Evolutionary conservation across 1,140 invertebrate species (phyloP), one percentile per base, ranked within the genome.

Genomic region (Piezodorus guildinii): DNA sequence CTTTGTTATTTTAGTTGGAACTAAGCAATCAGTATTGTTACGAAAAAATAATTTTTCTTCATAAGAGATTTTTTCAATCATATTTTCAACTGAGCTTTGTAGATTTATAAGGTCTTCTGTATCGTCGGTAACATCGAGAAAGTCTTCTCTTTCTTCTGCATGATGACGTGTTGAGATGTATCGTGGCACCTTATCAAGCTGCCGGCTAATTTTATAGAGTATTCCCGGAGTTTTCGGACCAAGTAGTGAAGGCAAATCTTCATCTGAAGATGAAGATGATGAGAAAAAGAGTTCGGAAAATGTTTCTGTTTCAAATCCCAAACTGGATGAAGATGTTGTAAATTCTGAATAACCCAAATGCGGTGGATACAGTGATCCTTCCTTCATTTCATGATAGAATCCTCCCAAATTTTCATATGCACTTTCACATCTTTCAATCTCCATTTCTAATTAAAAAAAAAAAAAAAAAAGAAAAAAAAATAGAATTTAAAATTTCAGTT

Each of bases 211-310:
- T 60, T 68, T 56, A 62, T 69, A 69, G 8, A 69, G 43, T 52
- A 69, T 69, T 12, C 65, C 65, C 21, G 45, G 49, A 16, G 68
- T 68, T 54, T 65, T 60, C 6, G 43, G 16, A 34, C 52, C 62
- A 27, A 43, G 21, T 4, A 39, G 15, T 30, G 62, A 49, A 46
- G 59, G 59, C 17, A 59, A 25, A 62, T 66, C 67, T n/a, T 65
- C 63, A 16, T 43, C 49, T 27, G 59, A 30, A 15, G 65, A 30
- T 16, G 65, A 64, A 14, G 67, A 68, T 21, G 65, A 60, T 27
- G 67, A 68, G 63, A 68, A 68, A 15, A 66, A 64, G 15, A 68
- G 23, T 54, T 68, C 67, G 44, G 65, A 66, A 56, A 68, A 68
- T 51, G 62, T 66, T 52, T 68, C 67, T n/a, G 66, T 68, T 46